Evolutionary conservation across 1,140 invertebrate species (phyloP).

Genomic region (Bombus sylvicola): DNA sequence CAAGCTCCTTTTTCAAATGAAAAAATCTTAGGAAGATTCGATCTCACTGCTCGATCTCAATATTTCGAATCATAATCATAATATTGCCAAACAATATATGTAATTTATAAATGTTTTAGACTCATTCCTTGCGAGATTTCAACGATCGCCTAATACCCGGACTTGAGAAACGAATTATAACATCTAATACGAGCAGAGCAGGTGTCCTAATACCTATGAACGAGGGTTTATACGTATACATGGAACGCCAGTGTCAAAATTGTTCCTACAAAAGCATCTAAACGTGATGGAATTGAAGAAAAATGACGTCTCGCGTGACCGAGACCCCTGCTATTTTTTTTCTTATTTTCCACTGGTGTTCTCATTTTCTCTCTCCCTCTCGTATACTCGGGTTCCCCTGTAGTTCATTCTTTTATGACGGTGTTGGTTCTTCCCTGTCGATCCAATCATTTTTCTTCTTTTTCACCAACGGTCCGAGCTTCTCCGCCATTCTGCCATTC

Average conservation of each 20-base stretch:
- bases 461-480: not conserved
- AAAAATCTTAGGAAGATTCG: not conserved
- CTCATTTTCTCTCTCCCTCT: not conserved
- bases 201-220: too few relatives aligned
- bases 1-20: not conserved
- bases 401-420: slow-evolving; percentile 1
- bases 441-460: slow-evolving; percentile 29
- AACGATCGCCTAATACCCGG: too few relatives aligned
- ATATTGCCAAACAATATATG: not conserved
- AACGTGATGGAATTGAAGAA: not conserved
- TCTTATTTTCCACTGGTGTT: not conserved
- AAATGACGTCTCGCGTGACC: not conserved
- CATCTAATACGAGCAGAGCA: too few relatives aligned
- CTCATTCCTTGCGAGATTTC: too few relatives aligned
- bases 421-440: slow-evolving; percentile 1
- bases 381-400: not conserved
- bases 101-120: too few relatives aligned
- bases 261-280: not conserved
- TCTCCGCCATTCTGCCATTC: slow-evolving; percentile 9
- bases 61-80: not conserved
- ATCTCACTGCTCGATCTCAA: not conserved
- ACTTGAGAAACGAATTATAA: too few relatives aligned
- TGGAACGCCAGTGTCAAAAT: too few relatives aligned
- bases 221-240: too few relatives aligned
- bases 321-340: not conserved